Evolutionary conservation across 2,113 vertebrate species (phyloP), one percentile per base, ranked within the genome.

Genomic region (Oryzias melastigma): DNA sequence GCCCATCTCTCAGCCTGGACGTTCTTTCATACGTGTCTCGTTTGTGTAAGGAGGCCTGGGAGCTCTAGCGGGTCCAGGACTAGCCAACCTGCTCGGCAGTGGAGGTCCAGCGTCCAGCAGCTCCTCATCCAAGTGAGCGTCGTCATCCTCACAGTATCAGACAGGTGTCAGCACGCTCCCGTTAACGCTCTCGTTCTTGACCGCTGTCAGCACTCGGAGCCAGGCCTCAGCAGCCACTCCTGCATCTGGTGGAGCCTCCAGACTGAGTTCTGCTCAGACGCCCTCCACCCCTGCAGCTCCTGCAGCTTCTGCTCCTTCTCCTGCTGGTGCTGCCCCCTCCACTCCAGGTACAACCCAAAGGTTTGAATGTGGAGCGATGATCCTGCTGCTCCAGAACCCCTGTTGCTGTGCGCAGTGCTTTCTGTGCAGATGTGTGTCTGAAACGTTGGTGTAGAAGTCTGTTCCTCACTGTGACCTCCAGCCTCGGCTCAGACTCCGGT

Each of bases 1-100:
- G 18, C 16, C 46, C 46, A 7, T 19, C 2, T 19, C 7, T n/a
- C 13, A 44, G 48, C 5, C 8, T 5, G 2, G 4, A 14, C n/a
- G n/a, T 29, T 46, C 45, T 10, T n/a, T 22, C 41, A 62, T 51
- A 59, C 60, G 1, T 51, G 53, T 53, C 10, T 51, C 35, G 6
- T 74, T 71, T 75, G 73, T 61, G 0, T 49, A 48, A 96, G 93
- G 92, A 88, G 94, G 96, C 24, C 92, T 98, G 53, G 97, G 97
- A 24, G 96, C 96, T 3, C 91, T 98, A 58, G 95, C 96, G 0
- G 96, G 96, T 49, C 96, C 95, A 0, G 96, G 96, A 56, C 88
- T 98, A 78, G 95, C 97, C 63, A 98, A 95, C 86, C 82, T 98
- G 22, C 86, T 98, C 51, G 95, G 96, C n/a, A 96, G 95, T 1